Conservation (phyloP, 2,888 invertebrate genomes). For the Mylabris sibirica region DNA sequence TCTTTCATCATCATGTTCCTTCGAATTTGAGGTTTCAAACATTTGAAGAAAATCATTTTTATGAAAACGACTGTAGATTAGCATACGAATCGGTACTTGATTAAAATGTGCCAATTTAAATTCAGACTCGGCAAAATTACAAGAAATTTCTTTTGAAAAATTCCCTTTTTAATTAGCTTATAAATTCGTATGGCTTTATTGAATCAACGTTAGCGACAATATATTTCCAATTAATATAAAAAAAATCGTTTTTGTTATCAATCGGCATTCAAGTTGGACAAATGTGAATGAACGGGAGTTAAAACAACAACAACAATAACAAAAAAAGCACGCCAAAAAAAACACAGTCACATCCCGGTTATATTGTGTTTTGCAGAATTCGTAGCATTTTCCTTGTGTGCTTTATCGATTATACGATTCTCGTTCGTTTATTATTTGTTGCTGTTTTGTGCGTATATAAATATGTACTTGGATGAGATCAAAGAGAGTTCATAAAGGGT, state of each 20-base stretch:
- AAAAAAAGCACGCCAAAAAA: too few relatives aligned
- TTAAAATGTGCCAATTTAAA: conserved; percentile 35
- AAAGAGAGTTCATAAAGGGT: conserved; percentile 32
- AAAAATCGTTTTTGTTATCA: background rate
- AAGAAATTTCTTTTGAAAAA: conserved; percentile 29
- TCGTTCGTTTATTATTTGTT: conserved; percentile 8
- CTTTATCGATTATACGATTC: background rate
- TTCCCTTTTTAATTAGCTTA: conserved; percentile 30
- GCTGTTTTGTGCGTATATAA: background rate
- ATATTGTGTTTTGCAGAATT: too few relatives aligned
- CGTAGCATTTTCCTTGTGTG: background rate
- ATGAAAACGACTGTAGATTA: conserved; percentile 26
- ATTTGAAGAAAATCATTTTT: conserved; percentile 31
- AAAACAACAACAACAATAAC: background rate
- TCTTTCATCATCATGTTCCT: conserved; percentile 1
- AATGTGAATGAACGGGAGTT: background rate
- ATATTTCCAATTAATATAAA: background rate
- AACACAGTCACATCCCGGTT: too few relatives aligned
- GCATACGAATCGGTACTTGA: conserved; percentile 34
- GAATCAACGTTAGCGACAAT: conserved; percentile 10
- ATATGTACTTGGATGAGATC: conserved; percentile 23
- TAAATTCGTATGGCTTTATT: conserved; percentile 23
- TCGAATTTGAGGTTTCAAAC: conserved; percentile 16
- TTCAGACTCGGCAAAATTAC: conserved; percentile 30
- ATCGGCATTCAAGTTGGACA: background rate